Evolutionary conservation across 2,888 invertebrate species (phyloP).

Genomic region (Drosophila prolongata): DNA sequence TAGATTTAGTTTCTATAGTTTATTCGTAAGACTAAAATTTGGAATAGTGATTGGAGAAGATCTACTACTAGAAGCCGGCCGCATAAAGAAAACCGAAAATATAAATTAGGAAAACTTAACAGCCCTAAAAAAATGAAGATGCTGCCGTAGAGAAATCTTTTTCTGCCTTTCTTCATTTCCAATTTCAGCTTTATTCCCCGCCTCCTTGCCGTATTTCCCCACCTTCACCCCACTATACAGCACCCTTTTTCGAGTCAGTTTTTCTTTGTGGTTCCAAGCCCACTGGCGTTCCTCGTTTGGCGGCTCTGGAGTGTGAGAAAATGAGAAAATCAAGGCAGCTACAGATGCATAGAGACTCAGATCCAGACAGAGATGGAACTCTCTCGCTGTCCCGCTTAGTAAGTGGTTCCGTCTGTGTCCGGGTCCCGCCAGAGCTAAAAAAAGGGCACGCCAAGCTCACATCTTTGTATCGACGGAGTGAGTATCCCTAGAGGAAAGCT

Average conservation of each 20-base stretch:
- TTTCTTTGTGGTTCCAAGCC: slow-evolving; percentile 46
- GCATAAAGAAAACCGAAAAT: neutral
- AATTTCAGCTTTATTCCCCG: slow-evolving; percentile 5
- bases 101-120: slow-evolving; percentile 2
- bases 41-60: too few relatives aligned
- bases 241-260: slow-evolving; percentile 52
- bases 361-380: slow-evolving; percentile 1
- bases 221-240: neutral
- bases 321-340: slow-evolving; percentile 30
- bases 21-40: neutral
- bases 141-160: slow-evolving; percentile 4
- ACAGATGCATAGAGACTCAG: slow-evolving; percentile 16
- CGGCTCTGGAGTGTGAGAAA: slow-evolving; percentile 56
- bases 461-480: slow-evolving; percentile 7
- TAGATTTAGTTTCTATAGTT: too few relatives aligned
- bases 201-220: neutral
- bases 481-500: slow-evolving; percentile 24
- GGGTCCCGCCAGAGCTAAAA: slow-evolving; percentile 70
- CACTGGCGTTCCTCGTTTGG: slow-evolving; percentile 38
- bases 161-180: slow-evolving; percentile 10
- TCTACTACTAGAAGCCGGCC: neutral
- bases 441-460: slow-evolving; percentile 54
- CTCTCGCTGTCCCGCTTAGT: slow-evolving; percentile 2
- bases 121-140: neutral
- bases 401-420: slow-evolving; percentile 38